Evolutionary conservation across 35 echinoderm and acorn worm genomes (phyloP).

Genomic region (Lytechinus variegatus): DNA sequence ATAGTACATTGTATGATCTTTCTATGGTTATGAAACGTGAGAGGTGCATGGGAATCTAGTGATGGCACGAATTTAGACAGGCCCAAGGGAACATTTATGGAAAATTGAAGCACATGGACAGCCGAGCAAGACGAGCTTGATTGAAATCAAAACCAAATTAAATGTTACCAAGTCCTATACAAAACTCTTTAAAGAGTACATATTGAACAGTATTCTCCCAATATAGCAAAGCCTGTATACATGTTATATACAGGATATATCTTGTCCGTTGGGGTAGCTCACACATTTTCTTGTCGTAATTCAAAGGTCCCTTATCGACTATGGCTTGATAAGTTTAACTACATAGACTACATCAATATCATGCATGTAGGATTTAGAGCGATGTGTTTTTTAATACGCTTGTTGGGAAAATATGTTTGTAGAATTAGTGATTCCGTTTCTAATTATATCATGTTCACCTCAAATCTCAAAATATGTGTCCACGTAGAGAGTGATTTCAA

Average conservation of each 20-base stretch:
- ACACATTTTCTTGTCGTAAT: background rate
- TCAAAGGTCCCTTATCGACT: background rate
- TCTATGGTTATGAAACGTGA: background rate
- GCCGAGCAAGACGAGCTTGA: background rate
- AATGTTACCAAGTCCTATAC: slow-evolving; percentile 4
- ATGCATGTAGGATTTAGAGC: background rate
- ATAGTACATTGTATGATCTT: background rate
- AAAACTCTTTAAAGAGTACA: background rate
- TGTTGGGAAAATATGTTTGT: background rate
- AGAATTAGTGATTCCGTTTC: no score
- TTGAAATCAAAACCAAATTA: slow-evolving; percentile 20
- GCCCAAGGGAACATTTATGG: background rate
- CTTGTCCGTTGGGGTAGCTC: background rate
- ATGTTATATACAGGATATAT: background rate
- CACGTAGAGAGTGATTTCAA: no score
- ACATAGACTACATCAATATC: background rate
- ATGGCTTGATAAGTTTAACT: background rate
- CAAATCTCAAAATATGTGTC: background rate
- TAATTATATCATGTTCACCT: background rate
- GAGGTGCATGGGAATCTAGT: background rate
- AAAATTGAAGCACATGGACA: slow-evolving; percentile 11
- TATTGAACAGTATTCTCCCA: background rate
- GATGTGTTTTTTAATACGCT: background rate
- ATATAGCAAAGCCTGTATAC: background rate
- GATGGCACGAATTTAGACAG: background rate